Conservation (phyloP, 2,113 vertebrate species). For the Eudyptes chrysolophus region DNA sequence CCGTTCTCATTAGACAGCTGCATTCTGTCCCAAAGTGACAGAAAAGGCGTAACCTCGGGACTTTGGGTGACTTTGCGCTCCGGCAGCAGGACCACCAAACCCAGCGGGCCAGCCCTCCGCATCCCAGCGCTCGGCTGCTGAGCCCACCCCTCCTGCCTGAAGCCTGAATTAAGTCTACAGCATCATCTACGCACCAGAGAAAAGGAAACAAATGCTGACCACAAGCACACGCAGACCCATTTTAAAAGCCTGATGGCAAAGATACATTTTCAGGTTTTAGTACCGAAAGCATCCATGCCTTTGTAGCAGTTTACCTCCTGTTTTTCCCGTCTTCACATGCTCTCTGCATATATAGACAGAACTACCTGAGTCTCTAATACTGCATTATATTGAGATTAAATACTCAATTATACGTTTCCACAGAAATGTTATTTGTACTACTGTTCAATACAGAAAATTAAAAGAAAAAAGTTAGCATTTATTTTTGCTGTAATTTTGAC, state of each 20-base stretch:
- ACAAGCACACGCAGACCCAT: fast-evolving
- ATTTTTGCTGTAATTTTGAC: fast-evolving
- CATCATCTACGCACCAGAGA: fast-evolving
- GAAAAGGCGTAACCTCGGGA: not conserved
- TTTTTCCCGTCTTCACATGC: fast-evolving
- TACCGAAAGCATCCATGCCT: not conserved
- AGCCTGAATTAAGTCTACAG: fast-evolving
- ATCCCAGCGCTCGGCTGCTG: fast-evolving
- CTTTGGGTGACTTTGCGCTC: fast-evolving
- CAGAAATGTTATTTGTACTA: fast-evolving
- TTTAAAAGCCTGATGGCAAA: not conserved
- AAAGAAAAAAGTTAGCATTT: too few species aligned
- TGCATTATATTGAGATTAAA: not conserved
- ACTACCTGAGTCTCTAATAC: not conserved
- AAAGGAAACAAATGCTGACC: not conserved
- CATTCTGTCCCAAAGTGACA: too few species aligned
- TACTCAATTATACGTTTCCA: not conserved
- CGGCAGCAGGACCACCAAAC: not conserved
- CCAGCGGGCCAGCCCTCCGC: not conserved
- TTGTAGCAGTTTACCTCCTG: not conserved
- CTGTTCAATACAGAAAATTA: not conserved
- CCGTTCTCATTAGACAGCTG: fast-evolving
- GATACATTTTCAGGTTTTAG: not conserved
- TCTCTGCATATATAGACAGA: fast-evolving
- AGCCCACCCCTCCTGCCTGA: not conserved